Conservation (phyloP, 2,113 vertebrate genomes). For the Dryoscopus gambensis region DNA sequence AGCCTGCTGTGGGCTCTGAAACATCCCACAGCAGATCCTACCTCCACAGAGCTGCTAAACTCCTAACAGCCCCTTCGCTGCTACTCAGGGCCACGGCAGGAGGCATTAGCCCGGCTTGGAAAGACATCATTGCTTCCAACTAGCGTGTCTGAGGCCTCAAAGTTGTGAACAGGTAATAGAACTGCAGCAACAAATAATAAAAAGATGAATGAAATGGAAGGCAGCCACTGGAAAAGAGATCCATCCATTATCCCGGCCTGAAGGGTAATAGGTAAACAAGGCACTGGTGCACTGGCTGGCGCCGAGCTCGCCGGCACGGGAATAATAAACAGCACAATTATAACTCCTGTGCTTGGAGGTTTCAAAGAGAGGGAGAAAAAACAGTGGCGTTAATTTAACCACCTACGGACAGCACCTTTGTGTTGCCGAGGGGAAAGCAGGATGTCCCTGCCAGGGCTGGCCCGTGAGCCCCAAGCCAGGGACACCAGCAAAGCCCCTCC, state of each 20-base stretch:
- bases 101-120: slow-evolving; percentile 60
- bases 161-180: slow-evolving; percentile 68
- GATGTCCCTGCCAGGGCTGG: not conserved
- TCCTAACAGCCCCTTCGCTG: not conserved
- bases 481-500: not conserved
- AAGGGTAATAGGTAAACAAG: slow-evolving; percentile 74
- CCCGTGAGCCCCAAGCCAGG: not conserved
- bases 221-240: slow-evolving; percentile 43
- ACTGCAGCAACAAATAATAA: slow-evolving; percentile 68
- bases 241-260: slow-evolving; percentile 64
- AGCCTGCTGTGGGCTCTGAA: not conserved
- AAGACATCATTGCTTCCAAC: slow-evolving; percentile 61
- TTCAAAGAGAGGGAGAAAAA: not conserved
- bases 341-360: slow-evolving; percentile 31
- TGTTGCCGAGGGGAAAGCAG: not conserved
- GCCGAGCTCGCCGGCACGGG: not conserved
- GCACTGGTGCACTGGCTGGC: not conserved
- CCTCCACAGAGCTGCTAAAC: not conserved
- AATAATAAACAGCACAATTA: slow-evolving; percentile 74
- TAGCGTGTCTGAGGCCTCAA: slow-evolving; percentile 27
- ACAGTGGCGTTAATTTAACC: slow-evolving; percentile 60
- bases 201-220: slow-evolving; percentile 63
- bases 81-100: not conserved
- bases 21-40: not conserved
- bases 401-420: not conserved